Evolutionary conservation across 2,888 invertebrate species (phyloP), one percentile per base, ranked within the genome.

Genomic region (Drosophila macrospina): DNA sequence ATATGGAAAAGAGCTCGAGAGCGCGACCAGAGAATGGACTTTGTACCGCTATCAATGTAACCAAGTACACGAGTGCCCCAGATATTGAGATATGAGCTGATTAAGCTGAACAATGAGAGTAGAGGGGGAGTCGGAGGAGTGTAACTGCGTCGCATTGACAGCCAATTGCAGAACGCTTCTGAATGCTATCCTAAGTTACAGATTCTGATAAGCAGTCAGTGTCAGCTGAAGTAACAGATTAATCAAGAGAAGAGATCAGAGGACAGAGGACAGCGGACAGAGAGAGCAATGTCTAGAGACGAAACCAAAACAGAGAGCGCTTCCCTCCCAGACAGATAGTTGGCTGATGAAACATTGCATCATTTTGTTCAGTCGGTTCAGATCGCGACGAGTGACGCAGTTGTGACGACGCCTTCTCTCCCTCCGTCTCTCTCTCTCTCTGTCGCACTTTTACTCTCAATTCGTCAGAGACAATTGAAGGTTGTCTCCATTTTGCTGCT

Each of bases 301-400:
- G 11, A 44, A 36, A 62, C n/a, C 42, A 69, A 44, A 74, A 65
- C 60, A 70, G 60, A 66, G 64, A 74, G 42, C 41, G 7, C 5
- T 47, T 7, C 42, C 28, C 51, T 7, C 42, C 28, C 51, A 51
- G 39, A 41, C 42, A 36, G 41, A 13, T 8, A 20, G 16, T 42
- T 83, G 78, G 67, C 76, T 89, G 81, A 86, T 80, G 90, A 81
- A 88, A 88, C 67, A 86, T 89, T 89, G 89, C 89, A 90, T 89
- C 89, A 89, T 72, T 60, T 63, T 13, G 51, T 28, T 34, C 61
- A 59, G 74, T 20, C 42, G 47, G 66, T 48, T 56, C 62, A 28
- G 48, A 15, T 20, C 39, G n/a, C 36, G 26, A 52, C 51, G 60
- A 86, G 74, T 88, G 83, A 80, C 77, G 86, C 51, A 67, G 41